Evolutionary conservation across 2,888 invertebrate genomes (phyloP), one percentile per base, ranked within the genome.

Genomic region (Epiblema foenella): DNA sequence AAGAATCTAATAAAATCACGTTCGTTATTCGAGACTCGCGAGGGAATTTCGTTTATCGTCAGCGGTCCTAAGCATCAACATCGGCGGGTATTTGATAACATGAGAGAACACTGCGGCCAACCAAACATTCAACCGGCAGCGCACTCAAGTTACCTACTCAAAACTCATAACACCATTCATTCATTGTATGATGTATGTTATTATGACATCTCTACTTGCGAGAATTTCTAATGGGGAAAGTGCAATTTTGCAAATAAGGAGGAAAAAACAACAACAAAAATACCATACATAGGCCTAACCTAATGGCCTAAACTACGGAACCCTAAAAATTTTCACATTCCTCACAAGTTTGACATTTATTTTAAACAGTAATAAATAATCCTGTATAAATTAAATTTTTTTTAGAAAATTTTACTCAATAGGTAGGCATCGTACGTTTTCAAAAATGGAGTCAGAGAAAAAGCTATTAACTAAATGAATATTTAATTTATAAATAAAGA

Each of bases 1-100:
- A 88, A 90, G 85, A 91, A 82, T 84, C 84, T 86, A 79, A 89
- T 90, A 88, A 91, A 90, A 89, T 86, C 88, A 87, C 88, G 88
- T 86, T 78, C 79, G 74, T 68, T 73, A 77, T 73, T 74, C 73
- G 74, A 74, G 73, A 77, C 72, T 74, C 73, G 74, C 74, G 73
- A 75, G 76, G 76, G 78, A 78, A 79, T 80, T 81, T 86, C 85
- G 83, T 85, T 88, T 89, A 87, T 85, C 85, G 85, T 81, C 78
- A 77, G 79, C 84, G 83, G 81, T 82, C 79, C 81, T 82, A 78
- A 80, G 76, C 80, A 78, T 86, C 85, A 86, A 87, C 87, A 88
- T 78, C 74, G 81, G 75, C 79, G 78, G 76, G 77, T 90, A 87
- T 91, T 91, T 89, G 88, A 92, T 90, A 92, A 92, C 89, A 91